Percentiles rank a stretch among this genome's conserved stretches.
phyloP scores from a whole-genome alignment of 2,113 vertebrate species.

The Mobula hypostoma region DNA sequence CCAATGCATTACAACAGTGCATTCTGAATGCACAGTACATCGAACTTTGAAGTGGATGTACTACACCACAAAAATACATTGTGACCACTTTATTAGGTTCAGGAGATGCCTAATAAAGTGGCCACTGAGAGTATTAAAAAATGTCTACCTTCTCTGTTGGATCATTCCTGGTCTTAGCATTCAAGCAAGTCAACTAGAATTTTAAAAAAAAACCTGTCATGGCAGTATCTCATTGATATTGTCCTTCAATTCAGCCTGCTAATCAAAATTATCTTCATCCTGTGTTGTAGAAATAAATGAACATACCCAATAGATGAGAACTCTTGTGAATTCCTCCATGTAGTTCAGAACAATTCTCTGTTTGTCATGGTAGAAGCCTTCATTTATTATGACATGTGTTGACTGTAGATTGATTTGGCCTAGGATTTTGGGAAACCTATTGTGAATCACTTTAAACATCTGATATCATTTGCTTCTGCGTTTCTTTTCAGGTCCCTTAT shows the following conservation, averaged over 20 bases:
- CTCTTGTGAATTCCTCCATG: not conserved
- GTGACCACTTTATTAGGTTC: no score
- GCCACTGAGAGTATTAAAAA: not conserved
- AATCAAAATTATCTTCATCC: not conserved
- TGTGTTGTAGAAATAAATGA: not conserved
- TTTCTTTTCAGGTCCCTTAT: not conserved
- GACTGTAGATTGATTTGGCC: not conserved
- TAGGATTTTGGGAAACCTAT: not conserved
- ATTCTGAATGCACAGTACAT: no score
- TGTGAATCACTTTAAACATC: not conserved
- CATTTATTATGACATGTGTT: not conserved
- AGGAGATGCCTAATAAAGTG: no score
- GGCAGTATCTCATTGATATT: not conserved
- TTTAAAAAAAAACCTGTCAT: not conserved
- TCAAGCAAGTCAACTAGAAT: not conserved
- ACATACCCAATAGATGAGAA: not conserved
- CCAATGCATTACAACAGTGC: no score
- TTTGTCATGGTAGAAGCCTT: not conserved
- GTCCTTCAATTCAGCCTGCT: not conserved
- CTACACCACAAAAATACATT: no score
- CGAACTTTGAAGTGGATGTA: no score
- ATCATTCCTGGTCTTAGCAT: not conserved
- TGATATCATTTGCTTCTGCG: not conserved
- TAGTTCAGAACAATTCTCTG: not conserved
- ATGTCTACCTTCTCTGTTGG: not conserved